Evolutionary conservation across 2,797 vertebrate species (phyloP).

Genomic region (Spatula clypeata): DNA sequence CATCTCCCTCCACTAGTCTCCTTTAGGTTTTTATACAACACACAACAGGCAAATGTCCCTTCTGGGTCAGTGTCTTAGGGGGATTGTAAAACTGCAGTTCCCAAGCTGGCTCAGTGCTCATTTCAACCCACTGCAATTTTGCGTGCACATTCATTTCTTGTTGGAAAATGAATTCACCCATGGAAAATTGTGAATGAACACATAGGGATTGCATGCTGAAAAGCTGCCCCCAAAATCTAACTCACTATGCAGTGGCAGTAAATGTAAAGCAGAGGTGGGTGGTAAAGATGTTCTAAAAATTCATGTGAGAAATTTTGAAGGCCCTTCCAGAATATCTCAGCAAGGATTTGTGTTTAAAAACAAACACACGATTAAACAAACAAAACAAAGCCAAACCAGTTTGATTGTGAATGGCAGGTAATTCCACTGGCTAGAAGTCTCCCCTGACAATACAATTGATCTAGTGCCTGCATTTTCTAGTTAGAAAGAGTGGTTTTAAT

Average conservation of each 20-base stretch:
- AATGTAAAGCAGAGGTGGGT: background rate
- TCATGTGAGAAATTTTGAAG: background rate
- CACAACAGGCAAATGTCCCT: background rate
- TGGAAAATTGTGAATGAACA: background rate
- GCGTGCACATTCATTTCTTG: background rate
- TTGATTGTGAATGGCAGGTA: background rate
- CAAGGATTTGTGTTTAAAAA: background rate
- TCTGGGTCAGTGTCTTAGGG: background rate
- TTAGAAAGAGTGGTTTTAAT: background rate
- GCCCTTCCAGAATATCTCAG: background rate
- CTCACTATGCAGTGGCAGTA: background rate
- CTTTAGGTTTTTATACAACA: constrained; percentile 6
- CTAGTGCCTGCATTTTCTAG: background rate
- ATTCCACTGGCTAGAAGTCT: background rate
- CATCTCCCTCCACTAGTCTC: background rate
- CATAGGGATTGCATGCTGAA: background rate
- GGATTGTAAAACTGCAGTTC: background rate
- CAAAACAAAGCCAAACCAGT: background rate
- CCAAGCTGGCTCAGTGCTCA: background rate
- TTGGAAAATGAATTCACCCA: background rate
- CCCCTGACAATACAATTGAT: background rate
- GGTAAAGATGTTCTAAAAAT: background rate
- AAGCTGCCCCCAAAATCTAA: background rate
- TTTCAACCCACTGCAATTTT: background rate
- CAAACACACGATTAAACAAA: too few relatives aligned